These are phyloP conservation scores for Plutella xylostella DNA, from an alignment of 2,888 invertebrate genomes.

Conservation along the genomic window DNA sequence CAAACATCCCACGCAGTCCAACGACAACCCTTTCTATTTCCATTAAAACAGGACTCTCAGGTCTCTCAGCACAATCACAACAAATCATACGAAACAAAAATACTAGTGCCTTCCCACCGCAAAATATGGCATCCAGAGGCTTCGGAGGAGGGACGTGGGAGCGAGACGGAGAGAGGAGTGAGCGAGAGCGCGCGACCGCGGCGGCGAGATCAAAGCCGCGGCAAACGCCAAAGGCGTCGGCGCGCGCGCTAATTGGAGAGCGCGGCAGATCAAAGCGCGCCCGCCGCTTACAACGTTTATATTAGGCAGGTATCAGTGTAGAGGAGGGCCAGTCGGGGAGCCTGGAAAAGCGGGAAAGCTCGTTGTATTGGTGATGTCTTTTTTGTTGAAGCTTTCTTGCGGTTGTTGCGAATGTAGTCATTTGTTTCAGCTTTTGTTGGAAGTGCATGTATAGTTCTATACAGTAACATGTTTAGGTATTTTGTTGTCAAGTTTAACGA, in stretches of 20 bases:
- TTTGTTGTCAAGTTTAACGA: too few relatives aligned
- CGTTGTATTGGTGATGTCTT: too few relatives aligned
- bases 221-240: slow-evolving; percentile 66
- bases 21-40: not conserved
- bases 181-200: slow-evolving; percentile 21
- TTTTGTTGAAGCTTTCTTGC: too few relatives aligned
- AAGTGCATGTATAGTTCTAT: too few relatives aligned
- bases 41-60: too few relatives aligned
- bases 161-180: slow-evolving; percentile 21
- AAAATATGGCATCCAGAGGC: slow-evolving; percentile 9
- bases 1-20: not conserved
- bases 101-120: not conserved
- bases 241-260: slow-evolving; percentile 62
- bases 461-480: too few relatives aligned
- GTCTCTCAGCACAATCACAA: too few relatives aligned
- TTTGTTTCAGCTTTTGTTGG: too few relatives aligned
- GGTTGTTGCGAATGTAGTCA: too few relatives aligned
- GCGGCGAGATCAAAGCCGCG: slow-evolving; percentile 47
- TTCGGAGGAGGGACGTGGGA: slow-evolving; percentile 26
- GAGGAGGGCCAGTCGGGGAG: not conserved
- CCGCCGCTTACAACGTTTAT: slow-evolving; percentile 61
- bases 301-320: slow-evolving; percentile 43
- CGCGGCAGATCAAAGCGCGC: slow-evolving; percentile 55
- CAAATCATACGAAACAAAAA: too few relatives aligned
- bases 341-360: too few relatives aligned